Base-by-base conservation (phyloP, 1,140 invertebrate species). In the Parapsyche elsis region DNA sequence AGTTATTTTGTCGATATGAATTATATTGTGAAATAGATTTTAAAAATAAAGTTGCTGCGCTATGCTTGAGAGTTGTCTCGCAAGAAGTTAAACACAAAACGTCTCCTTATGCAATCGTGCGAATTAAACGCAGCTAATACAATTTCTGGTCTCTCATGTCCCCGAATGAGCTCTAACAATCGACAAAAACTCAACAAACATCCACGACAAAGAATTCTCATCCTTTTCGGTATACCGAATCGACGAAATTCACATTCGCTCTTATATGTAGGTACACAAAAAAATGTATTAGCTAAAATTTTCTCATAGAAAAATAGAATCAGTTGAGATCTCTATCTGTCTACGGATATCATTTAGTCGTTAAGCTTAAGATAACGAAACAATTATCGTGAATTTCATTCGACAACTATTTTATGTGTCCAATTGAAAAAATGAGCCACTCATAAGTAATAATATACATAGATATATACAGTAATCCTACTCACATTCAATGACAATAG, bases 81-180 rank as follows among this genome's bases (percentile, higher is more conserved):
- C 9, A 76, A 24, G 44, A 57, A 38, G 23, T 38, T 57, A 46
- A 38, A 38, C 23, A 59, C 12, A 24, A 57, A 57, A 75, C 44
- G 45, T 64, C 7, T 77, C 75, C 75, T 81, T 79, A 79, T 71
- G 81, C 81, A 82, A 82, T 80, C 81, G 81, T 67, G 78, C 81
- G 81, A 82, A 75, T 59, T 82, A 82, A 80, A 82, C 81, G 81
- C 73, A 64, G 23, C 44, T 82, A 82, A 82, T 82, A 71, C 81
- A 82, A 82, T 82, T 82, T 76, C 71, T 26, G 49, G 57, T 73
- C 67, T n/a, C 38, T 73, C 21, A 26, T 67, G 64, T 67, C 24
- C 21, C 12, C 24, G 64, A 76, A 57, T 57, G 21, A 14, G 24
- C 16, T 30, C 49, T 57, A 30, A 67, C 64, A 67, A 67, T 67